Base-by-base conservation (phyloP, 2,113 vertebrate genomes). In the Jacana jacana region DNA sequence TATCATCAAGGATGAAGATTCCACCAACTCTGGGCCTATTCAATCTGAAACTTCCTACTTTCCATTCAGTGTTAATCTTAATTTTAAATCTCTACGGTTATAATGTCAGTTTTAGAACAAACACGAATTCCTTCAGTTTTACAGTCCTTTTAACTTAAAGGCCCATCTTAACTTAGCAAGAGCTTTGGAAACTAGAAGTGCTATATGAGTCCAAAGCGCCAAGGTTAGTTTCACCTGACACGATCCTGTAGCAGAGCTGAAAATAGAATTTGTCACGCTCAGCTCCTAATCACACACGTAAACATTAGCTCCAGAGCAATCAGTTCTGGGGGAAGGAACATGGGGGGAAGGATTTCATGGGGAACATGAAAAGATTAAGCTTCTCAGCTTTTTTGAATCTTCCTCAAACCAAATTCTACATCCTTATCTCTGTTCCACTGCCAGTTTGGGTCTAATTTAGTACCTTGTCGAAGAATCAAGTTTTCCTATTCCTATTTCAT, bases 201-300 rank as follows among this genome's bases (percentile, higher is more conserved):
- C 61, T 31, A 5, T 37, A 66, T 23, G 27, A 93, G 54, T n/a
- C 80, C 81, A 37, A 84, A 86, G 28, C 28, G 84, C 35, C 70
- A 89, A 93, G 92, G 85, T 83, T 86, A 89, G 70, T 60, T 95
- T 79, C 81, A 89, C 35, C 63, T 0, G 0, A 48, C 2, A 6
- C 63, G 69, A 75, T 88, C 77, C 76, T 42, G 5, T 11, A 84
- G 77, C 80, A 37, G 35, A 19, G 60, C 88, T 92, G 88, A 96
- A 95, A 96, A 96, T 89, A 95, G 90, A 94, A 93, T 71, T 86
- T 2, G 1, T 77, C 82, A 86, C 61, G 48, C 69, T 95, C 69
- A 54, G 77, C n/a, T 92, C 65, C 70, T 91, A 87, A 94, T 94
- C 88, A 86, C 69, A 72, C 2, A 1, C 76, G 81, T 39, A 96